Evolutionary conservation across 1,140 invertebrate species (phyloP), one percentile per base, ranked within the genome.

Genomic region (Uloborus diversus): DNA sequence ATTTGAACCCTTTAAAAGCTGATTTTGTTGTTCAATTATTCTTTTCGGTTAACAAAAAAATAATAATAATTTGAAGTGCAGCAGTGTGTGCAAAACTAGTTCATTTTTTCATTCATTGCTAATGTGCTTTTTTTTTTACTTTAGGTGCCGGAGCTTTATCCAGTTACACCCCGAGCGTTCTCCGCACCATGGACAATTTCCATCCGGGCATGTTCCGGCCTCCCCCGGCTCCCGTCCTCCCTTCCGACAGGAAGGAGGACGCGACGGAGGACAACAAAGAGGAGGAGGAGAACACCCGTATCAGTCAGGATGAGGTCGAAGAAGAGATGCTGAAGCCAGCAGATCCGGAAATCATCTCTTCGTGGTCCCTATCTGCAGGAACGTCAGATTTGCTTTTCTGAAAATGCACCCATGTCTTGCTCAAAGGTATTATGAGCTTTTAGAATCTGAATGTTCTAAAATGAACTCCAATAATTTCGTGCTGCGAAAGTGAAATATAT

Each of bases 371-470:
- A 51, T 89, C 90, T 68, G 90, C 91, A 82, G 90, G 90, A 57
- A 90, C 90, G 33, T 89, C 90, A 4, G 91, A 92, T 86, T 86
- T 92, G 83, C 87, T 92, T 57, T 92, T 90, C 82, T 90, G 84
- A 88, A n/a, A n/a, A n/a, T n/a, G n/a, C n/a, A n/a, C n/a, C 35
- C 51, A 56, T 20, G 49, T n/a, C 7, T 53, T 20, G 13, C 49
- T 53, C 49, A 20, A 14, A n/a, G 49, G 49, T 53, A n/a, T n/a
- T n/a, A n/a, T n/a, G n/a, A n/a, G n/a, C n/a, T n/a, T n/a, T n/a
- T n/a, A n/a, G n/a, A n/a, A n/a, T n/a, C n/a, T n/a, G n/a, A n/a
- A n/a, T n/a, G n/a, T n/a, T n/a, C n/a, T n/a, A n/a, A n/a, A n/a
- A n/a, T n/a, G n/a, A n/a, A n/a, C n/a, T n/a, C n/a, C n/a, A n/a